phyloP scores from a whole-genome alignment of 37 sponge, comb jelly and placozoan genomes.

The Oscarella lobularis region DNA sequence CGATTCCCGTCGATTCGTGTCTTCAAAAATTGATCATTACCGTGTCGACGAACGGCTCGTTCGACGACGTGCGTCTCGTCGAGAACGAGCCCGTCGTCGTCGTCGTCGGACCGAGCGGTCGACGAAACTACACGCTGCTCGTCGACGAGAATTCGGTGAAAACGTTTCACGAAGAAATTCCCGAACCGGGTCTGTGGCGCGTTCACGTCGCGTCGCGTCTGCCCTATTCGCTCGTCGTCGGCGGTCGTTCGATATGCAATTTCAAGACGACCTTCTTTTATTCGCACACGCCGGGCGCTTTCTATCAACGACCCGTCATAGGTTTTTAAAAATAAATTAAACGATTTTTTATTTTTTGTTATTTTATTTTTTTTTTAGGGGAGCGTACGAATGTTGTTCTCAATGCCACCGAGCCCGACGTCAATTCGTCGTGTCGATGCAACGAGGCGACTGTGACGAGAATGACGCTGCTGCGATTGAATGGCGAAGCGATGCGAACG shows the following conservation, averaged over 20 bases:
- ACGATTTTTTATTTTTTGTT: neutral
- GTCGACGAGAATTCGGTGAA: neutral
- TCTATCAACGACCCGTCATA: neutral
- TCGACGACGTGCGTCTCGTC: neutral
- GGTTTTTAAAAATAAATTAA: too few species aligned
- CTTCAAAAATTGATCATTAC: neutral
- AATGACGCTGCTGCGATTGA: neutral
- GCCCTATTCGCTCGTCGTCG: neutral
- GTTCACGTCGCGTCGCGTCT: neutral
- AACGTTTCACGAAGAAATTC: neutral
- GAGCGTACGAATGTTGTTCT: neutral
- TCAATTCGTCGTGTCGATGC: neutral
- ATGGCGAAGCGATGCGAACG: neutral
- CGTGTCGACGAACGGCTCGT: neutral
- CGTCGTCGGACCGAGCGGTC: neutral
- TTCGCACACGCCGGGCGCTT: neutral
- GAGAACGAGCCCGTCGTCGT: neutral
- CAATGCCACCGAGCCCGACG: neutral
- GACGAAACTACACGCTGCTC: neutral
- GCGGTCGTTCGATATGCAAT: neutral
- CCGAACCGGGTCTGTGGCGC: neutral
- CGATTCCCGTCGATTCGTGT: neutral
- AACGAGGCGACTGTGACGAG: neutral
- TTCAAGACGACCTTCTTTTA: neutral
- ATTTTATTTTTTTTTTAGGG: neutral